Base-by-base conservation (phyloP, 2,113 vertebrate genomes). In the Oriolus oriolus region DNA sequence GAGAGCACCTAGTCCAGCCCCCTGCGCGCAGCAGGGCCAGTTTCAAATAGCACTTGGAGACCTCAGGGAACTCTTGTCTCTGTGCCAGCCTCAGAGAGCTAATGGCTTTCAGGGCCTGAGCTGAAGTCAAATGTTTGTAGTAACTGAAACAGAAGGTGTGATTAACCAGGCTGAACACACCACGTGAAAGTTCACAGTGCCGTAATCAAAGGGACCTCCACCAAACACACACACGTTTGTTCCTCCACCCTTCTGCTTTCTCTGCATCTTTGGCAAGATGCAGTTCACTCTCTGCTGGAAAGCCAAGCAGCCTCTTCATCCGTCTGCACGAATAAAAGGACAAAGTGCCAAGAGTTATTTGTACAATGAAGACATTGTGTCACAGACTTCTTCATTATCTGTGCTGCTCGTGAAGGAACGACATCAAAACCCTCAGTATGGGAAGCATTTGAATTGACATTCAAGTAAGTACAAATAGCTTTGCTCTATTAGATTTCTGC, bases 391-490 rank as follows among this genome's bases (percentile, higher is more conserved):
- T 65, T 66, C 39, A n/a, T 50, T 54, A 59, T 81, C 85, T 44
- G 21, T 18, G 3, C 50, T 64, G 54, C 63, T 65, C 0, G 0
- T 63, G 83, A 88, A 65, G 50, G 54, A 83, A 39, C 2, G 4
- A 57, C 53, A 81, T 70, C 56, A 89, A 92, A 95, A 44, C 52
- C 47, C 16, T 81, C 1, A 2, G 86, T 49, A 82, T 64, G 80
- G 60, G 56, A 81, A 91, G 86, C 42, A 96, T 93, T 90, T 60
- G 33, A 86, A 49, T 44, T 87, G 89, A 95, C 91, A 89, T 92
- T 95, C 89, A 90, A 94, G 50, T 52, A 90, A 94, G 50, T 52
- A 65, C 59, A 90, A 94, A 93, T 70, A 75, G 89, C 86, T 90
- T 92, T 84, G 35, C 39, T 73, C 71, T 69, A 22, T 77, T 66